phyloP scores from a whole-genome alignment of 2,888 invertebrate genomes.

The Glaucopsyche alexis region DNA sequence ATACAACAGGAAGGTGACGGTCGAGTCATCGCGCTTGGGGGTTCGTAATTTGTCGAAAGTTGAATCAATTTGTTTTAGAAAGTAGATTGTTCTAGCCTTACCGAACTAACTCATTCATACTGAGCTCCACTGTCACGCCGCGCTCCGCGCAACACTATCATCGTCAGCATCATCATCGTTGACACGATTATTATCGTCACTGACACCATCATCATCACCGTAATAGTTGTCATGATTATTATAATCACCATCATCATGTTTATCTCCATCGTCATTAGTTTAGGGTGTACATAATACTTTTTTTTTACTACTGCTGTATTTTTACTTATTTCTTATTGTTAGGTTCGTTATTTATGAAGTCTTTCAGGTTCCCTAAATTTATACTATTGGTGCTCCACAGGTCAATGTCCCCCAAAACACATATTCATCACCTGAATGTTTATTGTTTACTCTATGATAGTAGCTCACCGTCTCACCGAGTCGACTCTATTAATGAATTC shows the following conservation, averaged over 20 bases:
- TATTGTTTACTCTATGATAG: background rate
- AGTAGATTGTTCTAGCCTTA: constrained; percentile 60
- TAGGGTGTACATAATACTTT: no score
- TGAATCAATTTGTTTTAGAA: constrained; percentile 76
- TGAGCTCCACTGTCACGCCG: background rate
- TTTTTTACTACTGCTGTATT: no score
- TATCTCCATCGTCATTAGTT: background rate
- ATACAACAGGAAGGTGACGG: constrained; percentile 48
- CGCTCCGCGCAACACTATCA: background rate
- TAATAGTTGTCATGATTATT: background rate
- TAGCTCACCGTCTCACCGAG: background rate
- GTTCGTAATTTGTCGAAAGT: constrained; percentile 72
- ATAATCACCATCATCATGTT: background rate
- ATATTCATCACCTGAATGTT: background rate
- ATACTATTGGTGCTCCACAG: background rate
- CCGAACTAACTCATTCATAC: constrained; percentile 42
- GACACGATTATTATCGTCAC: background rate
- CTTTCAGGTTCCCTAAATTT: no score
- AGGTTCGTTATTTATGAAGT: no score
- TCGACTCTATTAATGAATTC: background rate
- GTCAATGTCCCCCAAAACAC: background rate
- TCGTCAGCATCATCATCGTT: background rate
- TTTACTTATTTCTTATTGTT: no score
- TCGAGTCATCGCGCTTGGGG: constrained; percentile 48
- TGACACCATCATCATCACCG: background rate